These are phyloP conservation scores for Anthoscopus minutus DNA, from an alignment of 2,113 vertebrate species.

Conservation along the genomic window DNA sequence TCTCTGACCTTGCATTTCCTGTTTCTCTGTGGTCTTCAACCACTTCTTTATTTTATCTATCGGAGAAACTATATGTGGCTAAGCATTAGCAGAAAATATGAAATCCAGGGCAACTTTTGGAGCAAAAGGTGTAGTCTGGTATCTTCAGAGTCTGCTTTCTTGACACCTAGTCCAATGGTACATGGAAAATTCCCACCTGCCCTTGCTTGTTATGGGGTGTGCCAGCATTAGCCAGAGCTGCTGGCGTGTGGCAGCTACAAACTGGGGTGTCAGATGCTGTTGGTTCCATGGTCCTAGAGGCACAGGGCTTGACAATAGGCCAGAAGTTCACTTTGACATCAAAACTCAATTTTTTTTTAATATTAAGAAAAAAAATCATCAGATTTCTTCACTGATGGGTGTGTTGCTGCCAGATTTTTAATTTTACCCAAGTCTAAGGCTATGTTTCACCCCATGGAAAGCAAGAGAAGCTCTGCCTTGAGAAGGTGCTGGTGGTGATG, in stretches of 20 bases:
- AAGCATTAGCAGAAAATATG: background rate
- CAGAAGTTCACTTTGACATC: background rate
- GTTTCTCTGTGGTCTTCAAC: background rate
- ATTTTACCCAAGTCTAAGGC: background rate
- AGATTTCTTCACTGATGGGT: background rate
- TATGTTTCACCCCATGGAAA: background rate
- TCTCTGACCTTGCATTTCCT: background rate
- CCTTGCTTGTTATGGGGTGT: background rate
- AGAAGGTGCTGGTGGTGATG: background rate
- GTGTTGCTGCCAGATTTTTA: background rate
- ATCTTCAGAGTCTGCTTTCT: background rate
- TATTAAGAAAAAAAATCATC: background rate
- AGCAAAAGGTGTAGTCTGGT: background rate
- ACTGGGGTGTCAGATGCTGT: background rate
- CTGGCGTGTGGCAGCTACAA: background rate
- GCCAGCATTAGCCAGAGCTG: background rate
- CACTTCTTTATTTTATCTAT: background rate
- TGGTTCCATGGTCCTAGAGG: background rate
- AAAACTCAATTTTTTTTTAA: background rate
- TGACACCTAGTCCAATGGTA: background rate
- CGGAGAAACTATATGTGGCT: background rate
- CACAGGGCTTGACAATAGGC: rapidly evolving
- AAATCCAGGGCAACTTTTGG: background rate
- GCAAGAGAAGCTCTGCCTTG: background rate
- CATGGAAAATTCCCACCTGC: background rate